These are phyloP conservation scores for Piscicola geometra DNA, from an alignment of 2,888 invertebrate genomes.

Conservation along the genomic window DNA sequence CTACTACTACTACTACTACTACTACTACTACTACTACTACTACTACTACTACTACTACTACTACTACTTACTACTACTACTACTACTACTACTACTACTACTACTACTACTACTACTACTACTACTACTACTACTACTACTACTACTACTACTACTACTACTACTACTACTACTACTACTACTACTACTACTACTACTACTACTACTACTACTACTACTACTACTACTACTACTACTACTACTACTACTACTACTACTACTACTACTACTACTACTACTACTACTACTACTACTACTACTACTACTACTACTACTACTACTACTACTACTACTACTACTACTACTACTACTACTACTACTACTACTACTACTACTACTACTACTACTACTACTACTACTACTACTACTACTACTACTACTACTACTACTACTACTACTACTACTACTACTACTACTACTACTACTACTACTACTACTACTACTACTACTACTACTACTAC, in stretches of 20 bases:
- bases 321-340: too few relatives aligned
- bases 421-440: too few relatives aligned
- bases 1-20: too few relatives aligned
- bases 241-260: not conserved
- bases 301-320: not conserved
- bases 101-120: conserved; percentile 1
- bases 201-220: conserved; percentile 6
- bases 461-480: too few relatives aligned
- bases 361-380: too few relatives aligned
- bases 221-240: not conserved
- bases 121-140: conserved; percentile 4
- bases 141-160: conserved; percentile 1
- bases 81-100: not conserved
- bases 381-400: too few relatives aligned
- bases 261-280: conserved; percentile 13
- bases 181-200: conserved; percentile 4
- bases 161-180: not conserved
- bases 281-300: not conserved
- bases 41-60: not conserved
- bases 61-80: not conserved
- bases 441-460: too few relatives aligned
- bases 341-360: too few relatives aligned
- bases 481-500: too few relatives aligned
- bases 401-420: too few relatives aligned
- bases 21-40: not conserved